Base-by-base conservation (phyloP, 2,888 invertebrate genomes). In the Nomada ferruginata region DNA sequence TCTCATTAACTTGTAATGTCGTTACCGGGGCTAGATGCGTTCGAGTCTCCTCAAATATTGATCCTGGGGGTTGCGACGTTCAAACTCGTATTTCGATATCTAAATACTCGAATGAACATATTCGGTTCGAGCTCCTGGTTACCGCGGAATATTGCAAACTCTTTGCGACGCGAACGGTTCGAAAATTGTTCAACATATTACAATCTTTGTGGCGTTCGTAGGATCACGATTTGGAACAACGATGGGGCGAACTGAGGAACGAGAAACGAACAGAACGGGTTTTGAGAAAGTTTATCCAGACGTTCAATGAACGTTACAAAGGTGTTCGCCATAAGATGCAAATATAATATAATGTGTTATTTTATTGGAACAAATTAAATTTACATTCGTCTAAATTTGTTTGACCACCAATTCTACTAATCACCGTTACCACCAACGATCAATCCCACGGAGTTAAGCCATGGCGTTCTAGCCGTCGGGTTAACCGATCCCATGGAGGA, bases 401-500 rank as follows among this genome's bases (percentile, higher is more conserved):
- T n/a, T n/a, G 29, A 52, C 53, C 42, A 20, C n/a, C 11, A 23
- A 74, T 53, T 63, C 13, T 50, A 74, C 55, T 44, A 47, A 55
- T 53, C 52, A 68, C 60, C 60, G 7, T 44, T n/a, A 15, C 26
- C 2, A 13, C 42, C 9, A 36, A 26, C 60, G 26, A 66, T 61
- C 47, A 47, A 47, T 78, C 47, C 23, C 76, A n/a, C 42, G 13
- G 29, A 57, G 9, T 23, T 26, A 36, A 36, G 36, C 36, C 36
- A 36, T 36, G 36, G 36, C 36, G 18, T 18, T n/a, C 26, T 9
- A 50, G 50, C 36, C 76, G 13, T 13, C 23, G 20, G 76, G 55
- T 76, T 63, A 68, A 77, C 20, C 63, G 63, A 61, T 76, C 47
- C 64, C 42, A 42, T 18, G 26, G 72, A 61, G 44, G 61, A 23